A percentile compares a stretch with the other conserved stretches of the same genome.
Conservation (phyloP, 1,140 invertebrate genomes). For the Tetramorium parvispinum region DNA sequence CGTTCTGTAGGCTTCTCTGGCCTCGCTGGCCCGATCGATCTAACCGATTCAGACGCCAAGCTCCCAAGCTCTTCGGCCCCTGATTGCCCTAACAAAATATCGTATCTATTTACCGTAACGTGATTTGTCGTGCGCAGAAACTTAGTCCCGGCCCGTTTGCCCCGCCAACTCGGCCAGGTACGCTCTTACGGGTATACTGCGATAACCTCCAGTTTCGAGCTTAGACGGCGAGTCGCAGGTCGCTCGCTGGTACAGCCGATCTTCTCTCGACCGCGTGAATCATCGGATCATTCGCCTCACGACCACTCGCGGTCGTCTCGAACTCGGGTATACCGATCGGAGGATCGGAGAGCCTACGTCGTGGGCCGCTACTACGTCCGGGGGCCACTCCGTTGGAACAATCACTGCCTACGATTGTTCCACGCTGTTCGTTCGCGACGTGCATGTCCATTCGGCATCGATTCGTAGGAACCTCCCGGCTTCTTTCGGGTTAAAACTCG, state of each 20-base stretch:
- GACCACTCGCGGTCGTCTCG: not conserved
- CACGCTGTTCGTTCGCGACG: not conserved
- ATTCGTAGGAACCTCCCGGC: not conserved
- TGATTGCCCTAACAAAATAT: not conserved
- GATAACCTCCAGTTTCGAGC: not conserved
- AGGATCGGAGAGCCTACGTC: too few species aligned
- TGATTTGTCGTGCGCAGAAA: not conserved
- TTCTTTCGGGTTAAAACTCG: not conserved
- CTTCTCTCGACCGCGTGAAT: not conserved
- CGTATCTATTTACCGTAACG: not conserved
- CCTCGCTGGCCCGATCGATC: too few species aligned
- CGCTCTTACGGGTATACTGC: too few species aligned
- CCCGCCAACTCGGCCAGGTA: not conserved
- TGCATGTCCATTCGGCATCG: not conserved
- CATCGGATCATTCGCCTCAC: not conserved
- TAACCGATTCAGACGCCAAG: not conserved
- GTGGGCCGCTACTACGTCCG: too few species aligned
- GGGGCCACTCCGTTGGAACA: not conserved
- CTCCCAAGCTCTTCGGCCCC: too few species aligned
- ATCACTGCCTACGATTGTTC: constrained; percentile 20
- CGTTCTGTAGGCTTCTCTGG: not conserved
- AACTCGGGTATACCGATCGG: too few species aligned
- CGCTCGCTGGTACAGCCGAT: not conserved
- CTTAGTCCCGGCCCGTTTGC: not conserved
- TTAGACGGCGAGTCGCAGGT: not conserved